phyloP scores from a whole-genome alignment of 2,113 vertebrate genomes.

The Isurus oxyrinchus region DNA sequence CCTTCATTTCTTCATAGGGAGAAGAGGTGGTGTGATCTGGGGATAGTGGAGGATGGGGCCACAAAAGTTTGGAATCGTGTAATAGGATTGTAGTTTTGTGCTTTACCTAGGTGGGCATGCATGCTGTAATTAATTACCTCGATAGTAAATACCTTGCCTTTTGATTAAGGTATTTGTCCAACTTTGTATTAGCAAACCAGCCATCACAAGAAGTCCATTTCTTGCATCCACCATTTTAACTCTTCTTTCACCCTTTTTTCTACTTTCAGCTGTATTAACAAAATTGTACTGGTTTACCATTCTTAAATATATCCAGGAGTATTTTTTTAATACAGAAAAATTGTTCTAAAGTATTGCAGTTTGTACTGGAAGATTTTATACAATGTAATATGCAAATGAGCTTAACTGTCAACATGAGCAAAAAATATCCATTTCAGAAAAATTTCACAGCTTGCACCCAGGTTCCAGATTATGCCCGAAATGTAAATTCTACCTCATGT shows the following conservation, averaged over 20 bases:
- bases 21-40: background rate
- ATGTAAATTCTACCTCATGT: background rate
- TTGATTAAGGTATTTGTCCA: background rate
- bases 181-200: background rate
- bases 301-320: too few relatives aligned
- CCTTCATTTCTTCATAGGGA: background rate
- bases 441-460: too few relatives aligned
- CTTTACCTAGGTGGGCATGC: background rate
- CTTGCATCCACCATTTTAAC: background rate
- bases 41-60: background rate
- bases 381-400: too few relatives aligned
- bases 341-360: background rate
- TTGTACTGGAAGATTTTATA: background rate
- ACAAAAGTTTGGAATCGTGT: background rate
- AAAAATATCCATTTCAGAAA: too few relatives aligned
- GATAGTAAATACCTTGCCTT: too few relatives aligned
- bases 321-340: background rate
- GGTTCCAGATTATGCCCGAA: background rate
- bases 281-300: too few relatives aligned
- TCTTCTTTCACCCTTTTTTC: background rate
- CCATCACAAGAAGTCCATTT: background rate
- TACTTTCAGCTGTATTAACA: background rate
- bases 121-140: background rate
- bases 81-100: too few relatives aligned
- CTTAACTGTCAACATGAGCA: too few relatives aligned